Base-by-base conservation (phyloP, 1,140 invertebrate genomes). In the Drosophila littoralis region DNA sequence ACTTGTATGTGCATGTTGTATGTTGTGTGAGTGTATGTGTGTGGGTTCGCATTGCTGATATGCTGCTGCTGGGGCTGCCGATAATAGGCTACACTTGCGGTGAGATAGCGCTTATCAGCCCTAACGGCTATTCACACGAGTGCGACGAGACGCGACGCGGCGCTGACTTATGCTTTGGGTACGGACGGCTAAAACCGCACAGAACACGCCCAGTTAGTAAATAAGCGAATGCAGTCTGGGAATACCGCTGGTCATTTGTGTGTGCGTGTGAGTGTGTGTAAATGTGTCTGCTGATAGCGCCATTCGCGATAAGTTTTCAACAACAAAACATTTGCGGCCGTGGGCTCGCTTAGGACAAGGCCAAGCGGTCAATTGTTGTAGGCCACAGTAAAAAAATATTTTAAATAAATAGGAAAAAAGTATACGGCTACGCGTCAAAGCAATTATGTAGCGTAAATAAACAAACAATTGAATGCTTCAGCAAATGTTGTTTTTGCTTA, bases 191-290 rank as follows among this genome's bases (percentile, higher is more conserved):
- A 57, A 73, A 61, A 66, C 75, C 68, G 52, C 50, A 13, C 36
- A 7, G 40, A 55, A 55, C 55, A 73, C 54, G 70, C 70, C 70
- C 70, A 50, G 68, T 33, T 22, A 36, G 38, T 35, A 67, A 66
- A 70, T 13, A 65, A 42, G 42, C 54, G 42, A 64, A 33, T 75
- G 60, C 59, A 65, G 81, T 72, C 60, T 77, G 81, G 81, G 77
- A 77, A 84, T 74, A 80, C 46, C 76, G 81, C 50, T 13, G 45
- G 46, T 54, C 65, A 57, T 69, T 42, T 61, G 72, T 69, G 40
- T 6, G 5, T 6, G 22, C 10, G 22, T 28, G 22, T 6, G 17
- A 9, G 17, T 17, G 17, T 17, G 17, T 17, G 22, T 22, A 28
- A 28, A 4, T 28, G 22, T 28, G 22, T 28, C 22, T 28, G 4